Conservation (phyloP, 2,888 invertebrate species). For the Neoitamus cyanurus region DNA sequence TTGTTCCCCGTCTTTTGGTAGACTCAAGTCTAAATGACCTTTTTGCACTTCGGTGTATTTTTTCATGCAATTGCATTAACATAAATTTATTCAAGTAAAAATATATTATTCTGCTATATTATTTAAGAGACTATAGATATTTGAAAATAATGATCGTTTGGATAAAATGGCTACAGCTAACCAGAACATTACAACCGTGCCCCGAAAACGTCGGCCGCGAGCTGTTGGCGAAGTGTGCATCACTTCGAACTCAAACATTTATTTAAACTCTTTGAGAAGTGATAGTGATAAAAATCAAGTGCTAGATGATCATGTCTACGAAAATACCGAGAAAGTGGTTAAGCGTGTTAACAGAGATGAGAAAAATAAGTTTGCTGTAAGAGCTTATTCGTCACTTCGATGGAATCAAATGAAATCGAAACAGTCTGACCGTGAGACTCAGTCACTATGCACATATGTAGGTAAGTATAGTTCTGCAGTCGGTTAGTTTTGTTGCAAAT, state of each 20-base stretch:
- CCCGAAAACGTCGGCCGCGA: slow-evolving; percentile 64
- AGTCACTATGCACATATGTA: slow-evolving; percentile 52
- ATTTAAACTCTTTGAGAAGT: slow-evolving; percentile 57
- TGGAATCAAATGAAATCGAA: background rate
- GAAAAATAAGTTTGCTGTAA: background rate
- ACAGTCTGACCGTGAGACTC: slow-evolving; percentile 37
- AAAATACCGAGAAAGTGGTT: slow-evolving; percentile 57
- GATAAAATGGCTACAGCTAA: slow-evolving; percentile 40
- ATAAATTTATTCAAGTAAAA: background rate
- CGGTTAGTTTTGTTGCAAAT: background rate
- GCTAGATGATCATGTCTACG: slow-evolving; percentile 61
- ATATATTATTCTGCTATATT: background rate
- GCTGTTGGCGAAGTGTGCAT: slow-evolving; percentile 64
- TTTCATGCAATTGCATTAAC: too few relatives aligned
- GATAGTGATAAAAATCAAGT: slow-evolving; percentile 53
- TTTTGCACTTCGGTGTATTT: too few relatives aligned
- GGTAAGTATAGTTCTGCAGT: slow-evolving; percentile 51
- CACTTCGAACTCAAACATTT: slow-evolving; percentile 61
- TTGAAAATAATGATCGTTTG: background rate
- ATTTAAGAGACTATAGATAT: background rate
- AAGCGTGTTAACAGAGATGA: background rate
- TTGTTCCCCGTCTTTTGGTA: too few relatives aligned
- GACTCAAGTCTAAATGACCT: too few relatives aligned
- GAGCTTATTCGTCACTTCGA: slow-evolving; percentile 14
- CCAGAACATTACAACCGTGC: slow-evolving; percentile 58